Base-by-base conservation (phyloP, 1,140 invertebrate genomes). In the Lycorma delicatula region DNA sequence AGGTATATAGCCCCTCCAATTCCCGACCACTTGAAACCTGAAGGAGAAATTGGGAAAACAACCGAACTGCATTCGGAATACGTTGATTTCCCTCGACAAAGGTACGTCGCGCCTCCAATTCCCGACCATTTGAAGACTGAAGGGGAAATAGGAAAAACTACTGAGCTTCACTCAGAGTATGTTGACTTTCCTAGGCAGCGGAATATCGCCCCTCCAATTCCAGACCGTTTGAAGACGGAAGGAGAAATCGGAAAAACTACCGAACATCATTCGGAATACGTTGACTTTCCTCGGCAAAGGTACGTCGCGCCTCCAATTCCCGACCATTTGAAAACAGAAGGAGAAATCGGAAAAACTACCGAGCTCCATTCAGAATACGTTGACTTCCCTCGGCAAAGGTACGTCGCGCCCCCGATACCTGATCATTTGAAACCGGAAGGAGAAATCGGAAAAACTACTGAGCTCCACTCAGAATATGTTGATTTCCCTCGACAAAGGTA, bases 271-370 rank as follows among this genome's bases (percentile, higher is more conserved):
- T 36, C 64, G 0, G 57, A 57, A 31, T 61, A 22, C 41, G 51
- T 60, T 22, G 54, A 64, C 31, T 59, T 62, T 28, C 63, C 61
- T 16, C 23, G 53, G 13, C 12, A 23, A 13, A 16, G 61, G 13
- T 53, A 60, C 1, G 34, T 59, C 3, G n/a, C 61, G 1, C 44
- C 54, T 12, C 52, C 59, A 31, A 54, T 56, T 11, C 18, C 60
- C 3, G 58, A 62, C 16, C 52, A 56, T 50, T 54, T 66, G 7
- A 63, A 62, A 55, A 46, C 57, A 1, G 63, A 61, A 47, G 65
- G 65, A 0, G 55, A 60, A 36, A 52, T 64, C 18, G 50, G 28
- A 1, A 54, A 56, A 22, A 41, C 46, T 0, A 51, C 61, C 1
- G 61, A 61, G 48, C 29, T 51, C 27, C 54, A 47, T 38, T 52